Evolutionary conservation across 2,113 vertebrate species (phyloP).

Genomic region (Thomomys bottae): DNA sequence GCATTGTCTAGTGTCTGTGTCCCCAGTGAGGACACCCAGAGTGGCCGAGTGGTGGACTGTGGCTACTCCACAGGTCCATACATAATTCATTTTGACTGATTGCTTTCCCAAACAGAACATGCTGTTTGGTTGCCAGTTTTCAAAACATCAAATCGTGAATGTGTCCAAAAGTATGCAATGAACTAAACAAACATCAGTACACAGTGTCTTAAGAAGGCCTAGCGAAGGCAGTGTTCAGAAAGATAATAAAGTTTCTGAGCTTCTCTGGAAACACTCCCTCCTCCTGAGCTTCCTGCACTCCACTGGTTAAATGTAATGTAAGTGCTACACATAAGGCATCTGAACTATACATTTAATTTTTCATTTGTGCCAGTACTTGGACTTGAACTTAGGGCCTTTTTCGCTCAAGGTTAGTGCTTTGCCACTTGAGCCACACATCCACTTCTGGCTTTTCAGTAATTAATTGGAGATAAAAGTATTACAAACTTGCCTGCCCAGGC

Average conservation of each 20-base stretch:
- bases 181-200: neutral
- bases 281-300: neutral
- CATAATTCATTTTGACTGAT: neutral
- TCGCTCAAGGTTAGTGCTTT: too few species aligned
- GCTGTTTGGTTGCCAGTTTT: neutral
- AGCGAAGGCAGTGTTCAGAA: neutral
- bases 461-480: too few species aligned
- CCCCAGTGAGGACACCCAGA: neutral
- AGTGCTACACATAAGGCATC: neutral
- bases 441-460: too few species aligned
- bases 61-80: rapidly evolving
- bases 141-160: neutral
- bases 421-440: too few species aligned
- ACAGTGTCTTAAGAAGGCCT: neutral
- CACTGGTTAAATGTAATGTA: neutral
- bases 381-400: too few species aligned
- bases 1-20: neutral
- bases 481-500: too few species aligned
- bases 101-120: neutral
- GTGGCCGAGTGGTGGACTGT: neutral
- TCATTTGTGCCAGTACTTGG: too few species aligned
- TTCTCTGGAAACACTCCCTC: neutral
- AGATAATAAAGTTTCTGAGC: neutral
- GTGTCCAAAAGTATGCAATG: neutral
- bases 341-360: neutral